Evolutionary conservation across 2,888 invertebrate species (phyloP), one percentile per base, ranked within the genome.

Genomic region (Agrotis segetum): DNA sequence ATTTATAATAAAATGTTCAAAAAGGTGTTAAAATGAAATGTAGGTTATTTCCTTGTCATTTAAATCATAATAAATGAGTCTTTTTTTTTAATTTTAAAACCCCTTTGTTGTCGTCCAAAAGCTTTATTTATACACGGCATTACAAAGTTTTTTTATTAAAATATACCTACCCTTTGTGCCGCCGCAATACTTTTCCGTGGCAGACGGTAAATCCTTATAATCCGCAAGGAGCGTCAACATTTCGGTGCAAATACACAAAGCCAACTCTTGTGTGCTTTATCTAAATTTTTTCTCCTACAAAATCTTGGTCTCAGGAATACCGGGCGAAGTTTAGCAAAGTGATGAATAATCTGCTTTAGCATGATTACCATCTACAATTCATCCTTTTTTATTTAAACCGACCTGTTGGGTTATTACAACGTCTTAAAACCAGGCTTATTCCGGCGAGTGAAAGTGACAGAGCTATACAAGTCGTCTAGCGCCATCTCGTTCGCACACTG

Each of bases 201-300:
- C 71, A 78, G 82, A 76, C 87, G 81, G 86, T 88, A 88, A 91
- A 90, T 90, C 88, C 87, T 84, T 78, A 85, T 88, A 88, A 90
- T 89, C 90, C 88, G 63, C 71, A 46, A 81, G 79, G 77, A 82
- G 86, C 86, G 88, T 90, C 89, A 87, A 87, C 90, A 82, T 91
- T 89, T 85, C 85, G 79, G 79, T 82, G 85, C 85, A 85, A 88
- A 89, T 81, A 88, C 81, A 77, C 78, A 83, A 87, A 85, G 84
- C 85, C 75, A 85, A 83, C 82, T 83, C 74, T 74, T 71, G 75
- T 74, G 68, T 87, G 74, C 82, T 90, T 86, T 81, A 74, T 82
- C 80, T 74, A 80, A 82, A 81, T 75, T 82, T 87, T 84, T 82
- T 70, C 76, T 72, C 63, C 77, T 78, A 55, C 59, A 70, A 81